Conservation (phyloP, 2,888 invertebrate species). For the Melanostoma scalare region DNA sequence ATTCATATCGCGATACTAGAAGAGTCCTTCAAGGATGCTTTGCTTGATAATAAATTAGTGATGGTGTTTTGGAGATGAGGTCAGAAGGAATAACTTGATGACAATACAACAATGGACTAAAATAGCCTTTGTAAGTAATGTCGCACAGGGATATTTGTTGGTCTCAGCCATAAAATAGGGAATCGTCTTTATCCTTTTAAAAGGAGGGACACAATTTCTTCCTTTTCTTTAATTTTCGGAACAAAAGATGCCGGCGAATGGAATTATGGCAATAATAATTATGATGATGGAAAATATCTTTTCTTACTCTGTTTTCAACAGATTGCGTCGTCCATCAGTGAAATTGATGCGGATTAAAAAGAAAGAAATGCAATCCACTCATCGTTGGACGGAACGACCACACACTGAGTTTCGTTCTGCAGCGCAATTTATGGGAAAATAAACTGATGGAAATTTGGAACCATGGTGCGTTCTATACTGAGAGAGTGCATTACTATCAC, state of each 20-base stretch:
- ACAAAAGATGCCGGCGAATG: constrained; percentile 59
- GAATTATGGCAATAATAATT: constrained; percentile 54
- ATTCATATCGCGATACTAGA: constrained; percentile 58
- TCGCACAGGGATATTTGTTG: constrained; percentile 40
- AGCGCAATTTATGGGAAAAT: background rate
- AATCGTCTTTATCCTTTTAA: constrained; percentile 59
- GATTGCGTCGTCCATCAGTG: constrained; percentile 41
- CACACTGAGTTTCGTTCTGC: constrained; percentile 29
- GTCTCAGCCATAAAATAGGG: constrained; percentile 57
- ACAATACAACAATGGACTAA: constrained; percentile 57
- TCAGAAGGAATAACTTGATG: constrained; percentile 56
- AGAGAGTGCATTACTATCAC: too few relatives aligned
- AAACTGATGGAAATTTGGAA: too few relatives aligned
- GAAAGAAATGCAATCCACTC: constrained; percentile 31
- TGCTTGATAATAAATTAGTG: constrained; percentile 52
- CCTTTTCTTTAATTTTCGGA: background rate
- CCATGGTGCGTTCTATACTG: too few relatives aligned
- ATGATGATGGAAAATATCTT: constrained; percentile 25
- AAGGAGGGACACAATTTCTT: constrained; percentile 10
- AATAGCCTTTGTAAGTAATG: constrained; percentile 28
- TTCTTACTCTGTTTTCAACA: constrained; percentile 5
- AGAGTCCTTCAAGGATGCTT: constrained; percentile 15
- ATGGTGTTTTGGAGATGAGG: constrained; percentile 43
- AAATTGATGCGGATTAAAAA: constrained; percentile 45
- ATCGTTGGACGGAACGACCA: constrained; percentile 31